Percentiles rank a stretch among this genome's conserved stretches.
These are phyloP conservation scores for Volucella inanis DNA, from an alignment of 2,888 invertebrate species.

Conservation along the genomic window DNA sequence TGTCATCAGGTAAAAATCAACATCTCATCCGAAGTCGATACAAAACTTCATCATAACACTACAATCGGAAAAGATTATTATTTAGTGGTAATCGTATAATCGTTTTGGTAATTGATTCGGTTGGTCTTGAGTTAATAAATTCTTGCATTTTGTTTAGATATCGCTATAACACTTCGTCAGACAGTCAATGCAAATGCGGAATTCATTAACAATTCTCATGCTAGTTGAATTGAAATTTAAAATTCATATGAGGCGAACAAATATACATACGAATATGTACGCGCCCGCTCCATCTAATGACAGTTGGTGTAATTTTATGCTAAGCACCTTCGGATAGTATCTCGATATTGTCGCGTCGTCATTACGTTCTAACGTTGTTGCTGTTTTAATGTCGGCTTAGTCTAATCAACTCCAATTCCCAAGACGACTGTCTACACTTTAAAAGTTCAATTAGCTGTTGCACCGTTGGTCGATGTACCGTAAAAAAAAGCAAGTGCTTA, in stretches of 20 bases:
- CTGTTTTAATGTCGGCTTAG: constrained; percentile 4
- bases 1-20: constrained; percentile 8
- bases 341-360: not conserved
- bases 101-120: constrained; percentile 15
- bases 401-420: not conserved
- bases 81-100: not conserved
- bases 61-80: not conserved
- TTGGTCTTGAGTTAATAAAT: constrained; percentile 19
- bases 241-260: constrained; percentile 37
- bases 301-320: constrained; percentile 27
- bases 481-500: constrained; percentile 29
- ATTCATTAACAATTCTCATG: constrained; percentile 31
- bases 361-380: not conserved
- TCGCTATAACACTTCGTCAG: not conserved
- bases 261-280: not conserved
- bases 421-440: constrained; percentile 18
- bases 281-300: not conserved
- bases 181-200: not conserved
- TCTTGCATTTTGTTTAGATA: not conserved
- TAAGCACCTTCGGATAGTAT: constrained; percentile 20
- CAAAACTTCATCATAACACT: not conserved
- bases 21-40: not conserved
- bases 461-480: constrained; percentile 19
- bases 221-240: constrained; percentile 30
- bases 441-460: constrained; percentile 4